Base-by-base conservation (phyloP, 2,888 invertebrate species). In the Amitus sp. region DNA sequence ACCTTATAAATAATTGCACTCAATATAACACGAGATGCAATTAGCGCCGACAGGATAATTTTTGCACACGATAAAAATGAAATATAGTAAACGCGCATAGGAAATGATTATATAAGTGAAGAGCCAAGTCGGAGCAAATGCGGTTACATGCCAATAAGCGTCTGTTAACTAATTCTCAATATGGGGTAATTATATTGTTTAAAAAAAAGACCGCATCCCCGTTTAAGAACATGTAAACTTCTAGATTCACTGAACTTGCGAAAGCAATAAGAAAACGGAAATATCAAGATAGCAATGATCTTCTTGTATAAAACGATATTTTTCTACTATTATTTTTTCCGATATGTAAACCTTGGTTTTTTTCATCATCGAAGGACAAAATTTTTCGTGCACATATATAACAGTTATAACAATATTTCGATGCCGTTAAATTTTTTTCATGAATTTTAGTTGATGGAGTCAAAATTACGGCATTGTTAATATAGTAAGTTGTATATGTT, bases 151-250 rank as follows among this genome's bases (percentile, higher is more conserved):
- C 57, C 54, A 60, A 64, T 60, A 60, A 64, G 54, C 51, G 34
- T 54, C 54, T 47, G 57, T 58, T 54, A 58, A 45, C 57, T 57
- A 60, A 64, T 60, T 64, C 57, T 15, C 50, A 19, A 45, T 49
- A 43, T 34, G 50, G 43, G 40, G 39, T 61, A 61, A 64, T 65
- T 58, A 47, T 40, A 28, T 15, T 15, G n/a, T 1, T 19, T 43
- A 17, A 61, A 58, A 54, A 61, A 58, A 66, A 62, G 67, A 69
- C 59, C 57, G 70, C 70, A 70, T 72, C 71, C 69, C 67, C 68
- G 37, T 37, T 37, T 15, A 5, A 15, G 13, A 15, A 15, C 13
- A 15, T 9, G 37, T 37, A 62, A 62, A 51, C 55, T 62, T 62
- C 61, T 62, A 52, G 52, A 61, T 61, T 61, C 55, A 47, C 34